Conservation (phyloP, 2,888 invertebrate species). For the Microchrysa polita region DNA sequence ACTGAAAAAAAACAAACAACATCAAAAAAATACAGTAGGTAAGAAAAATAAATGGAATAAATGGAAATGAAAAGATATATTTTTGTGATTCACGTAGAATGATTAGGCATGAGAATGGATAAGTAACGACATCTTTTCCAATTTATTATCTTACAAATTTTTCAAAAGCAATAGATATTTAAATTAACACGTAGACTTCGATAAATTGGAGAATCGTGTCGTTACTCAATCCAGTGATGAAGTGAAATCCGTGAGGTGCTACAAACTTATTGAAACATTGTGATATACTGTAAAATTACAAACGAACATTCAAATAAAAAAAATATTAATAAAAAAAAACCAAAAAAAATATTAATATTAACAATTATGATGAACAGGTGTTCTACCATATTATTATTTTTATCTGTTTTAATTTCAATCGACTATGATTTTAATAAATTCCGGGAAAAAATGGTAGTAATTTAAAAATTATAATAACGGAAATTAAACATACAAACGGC, state of each 20-base stretch:
- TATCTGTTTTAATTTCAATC: background rate
- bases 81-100: conserved; percentile 49
- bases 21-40: conserved; percentile 37
- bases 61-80: conserved; percentile 46
- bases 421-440: background rate
- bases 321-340: too few species aligned
- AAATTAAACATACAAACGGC: background rate
- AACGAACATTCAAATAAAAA: conserved; percentile 54
- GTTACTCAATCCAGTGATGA: conserved; percentile 46
- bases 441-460: background rate
- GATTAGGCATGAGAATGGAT: conserved; percentile 33
- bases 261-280: conserved; percentile 65
- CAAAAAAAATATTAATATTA: too few species aligned
- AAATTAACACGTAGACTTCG: conserved; percentile 14
- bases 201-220: conserved; percentile 27
- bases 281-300: conserved; percentile 58
- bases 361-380: conserved; percentile 55
- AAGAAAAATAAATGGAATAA: conserved; percentile 36
- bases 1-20: background rate
- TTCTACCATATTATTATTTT: conserved; percentile 24
- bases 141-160: conserved; percentile 37
- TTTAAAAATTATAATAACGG: background rate
- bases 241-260: conserved; percentile 59
- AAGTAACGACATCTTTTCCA: conserved; percentile 24
- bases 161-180: conserved; percentile 43